These are phyloP conservation scores for Bryconaethiops microstoma DNA, from an alignment of 2,797 vertebrate species.

Conservation along the genomic window DNA sequence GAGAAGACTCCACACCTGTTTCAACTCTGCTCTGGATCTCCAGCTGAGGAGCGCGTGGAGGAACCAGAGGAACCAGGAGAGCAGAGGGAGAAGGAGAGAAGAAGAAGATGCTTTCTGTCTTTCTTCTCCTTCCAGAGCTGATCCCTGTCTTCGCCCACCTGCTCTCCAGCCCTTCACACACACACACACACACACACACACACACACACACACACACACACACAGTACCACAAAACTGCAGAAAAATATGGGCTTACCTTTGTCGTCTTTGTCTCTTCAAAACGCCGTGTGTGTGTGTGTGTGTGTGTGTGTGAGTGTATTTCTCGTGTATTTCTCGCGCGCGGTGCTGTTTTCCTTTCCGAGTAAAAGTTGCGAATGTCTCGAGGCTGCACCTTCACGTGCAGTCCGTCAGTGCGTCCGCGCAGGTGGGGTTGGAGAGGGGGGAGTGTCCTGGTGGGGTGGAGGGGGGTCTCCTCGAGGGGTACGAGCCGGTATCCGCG, in stretches of 20 bases:
- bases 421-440: background rate
- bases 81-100: background rate
- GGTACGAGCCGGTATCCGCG: background rate
- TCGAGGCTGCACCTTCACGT: background rate
- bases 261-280: slow-evolving; percentile 9
- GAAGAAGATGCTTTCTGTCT: background rate
- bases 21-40: background rate
- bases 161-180: background rate
- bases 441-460: background rate
- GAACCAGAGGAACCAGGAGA: background rate
- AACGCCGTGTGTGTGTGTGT: background rate
- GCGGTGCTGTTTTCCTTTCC: background rate
- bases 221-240: background rate
- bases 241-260: background rate
- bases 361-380: background rate
- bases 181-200: background rate
- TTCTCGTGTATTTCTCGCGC: too few relatives aligned
- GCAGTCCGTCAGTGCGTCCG: background rate
- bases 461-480: background rate
- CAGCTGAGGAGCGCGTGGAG: background rate
- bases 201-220: background rate
- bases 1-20: background rate
- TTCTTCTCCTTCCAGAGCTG: background rate
- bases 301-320: background rate
- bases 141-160: background rate